A percentile compares a stretch with the other conserved stretches of the same genome.
These are phyloP conservation scores for Oppia nitens DNA, from an alignment of 1,140 invertebrate genomes.

Conservation along the genomic window DNA sequence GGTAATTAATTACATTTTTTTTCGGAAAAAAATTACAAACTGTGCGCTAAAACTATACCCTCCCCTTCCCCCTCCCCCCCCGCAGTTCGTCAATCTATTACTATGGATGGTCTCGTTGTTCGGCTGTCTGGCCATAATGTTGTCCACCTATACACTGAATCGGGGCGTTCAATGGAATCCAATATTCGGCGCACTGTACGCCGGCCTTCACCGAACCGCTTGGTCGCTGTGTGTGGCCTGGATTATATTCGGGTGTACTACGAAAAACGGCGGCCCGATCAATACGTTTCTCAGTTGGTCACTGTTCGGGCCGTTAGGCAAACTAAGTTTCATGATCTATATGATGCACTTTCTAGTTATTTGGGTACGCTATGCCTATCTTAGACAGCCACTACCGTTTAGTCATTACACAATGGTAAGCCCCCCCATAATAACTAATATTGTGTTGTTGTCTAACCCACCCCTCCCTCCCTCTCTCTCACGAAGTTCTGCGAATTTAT, in stretches of 20 bases:
- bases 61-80: too few species aligned
- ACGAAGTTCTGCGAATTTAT: conserved; percentile 18
- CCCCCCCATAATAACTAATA: not conserved
- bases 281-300: conserved; percentile 56
- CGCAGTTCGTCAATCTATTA: not conserved
- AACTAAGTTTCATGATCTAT: conserved; percentile 77
- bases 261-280: conserved; percentile 32
- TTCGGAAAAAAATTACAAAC: too few species aligned
- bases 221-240: conserved; percentile 32
- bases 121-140: conserved; percentile 5
- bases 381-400: conserved; percentile 14
- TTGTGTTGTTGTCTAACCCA: not conserved
- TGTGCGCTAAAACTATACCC: too few species aligned
- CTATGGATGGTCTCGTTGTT: conserved; percentile 5
- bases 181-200: conserved; percentile 34
- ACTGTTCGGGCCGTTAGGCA: conserved; percentile 59
- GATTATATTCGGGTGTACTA: conserved; percentile 33
- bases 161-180: conserved; percentile 21
- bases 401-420: conserved; percentile 19
- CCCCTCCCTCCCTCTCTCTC: conserved; percentile 1
- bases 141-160: conserved; percentile 20
- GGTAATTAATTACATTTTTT: not conserved
- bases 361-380: conserved; percentile 41
- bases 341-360: conserved; percentile 63
- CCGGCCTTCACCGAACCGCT: conserved; percentile 24